Evolutionary conservation across 2,797 vertebrate genomes (phyloP), one percentile per base, ranked within the genome.

Genomic region (Prionace glauca): DNA sequence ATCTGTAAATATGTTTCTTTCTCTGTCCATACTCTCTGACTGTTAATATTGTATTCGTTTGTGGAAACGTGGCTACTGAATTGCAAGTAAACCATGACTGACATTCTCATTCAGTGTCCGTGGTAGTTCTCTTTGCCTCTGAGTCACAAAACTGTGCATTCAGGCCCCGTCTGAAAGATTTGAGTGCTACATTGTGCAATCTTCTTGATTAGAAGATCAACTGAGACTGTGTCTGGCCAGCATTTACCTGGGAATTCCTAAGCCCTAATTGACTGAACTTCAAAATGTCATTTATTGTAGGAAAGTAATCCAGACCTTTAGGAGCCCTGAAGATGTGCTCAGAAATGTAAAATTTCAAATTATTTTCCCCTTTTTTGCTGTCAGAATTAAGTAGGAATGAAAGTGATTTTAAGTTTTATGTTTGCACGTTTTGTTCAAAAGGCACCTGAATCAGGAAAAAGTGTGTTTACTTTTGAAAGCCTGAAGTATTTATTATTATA

Each of bases 11-110:
- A 36, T 91, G 5, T n/a, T 18, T 65, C 32, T 65, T 65, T 91
- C 60, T 26, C 16, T 67, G 56, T 9, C 16, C 62, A 32, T 91
- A 7, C 18, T 60, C 86, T 65, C 86, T 65, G 24, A 91, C 1
- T 91, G 88, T 65, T 67, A 36, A 91, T 65, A 91, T 91, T n/a
- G 62, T 91, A 65, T n/a, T 67, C 1, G 32, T 91, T 91, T 91
- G n/a, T 36, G 79, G 36, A 81, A 81, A 41, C 22, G 60, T 91
- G 60, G 32, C 67, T 67, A 91, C n/a, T 91, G 60, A n/a, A 91
- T 91, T 60, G 56, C 86, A 88, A 91, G 62, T 36, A 7, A 91
- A 91, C 32, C 32, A 65, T 22, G 7, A 16, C n/a, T 91, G 5
- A 8, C 62, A 10, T 67, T 91, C 18, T 65, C 60, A 67, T 67